Conservation (phyloP, 2,797 vertebrate species). For the Leptoclinus maculatus region DNA sequence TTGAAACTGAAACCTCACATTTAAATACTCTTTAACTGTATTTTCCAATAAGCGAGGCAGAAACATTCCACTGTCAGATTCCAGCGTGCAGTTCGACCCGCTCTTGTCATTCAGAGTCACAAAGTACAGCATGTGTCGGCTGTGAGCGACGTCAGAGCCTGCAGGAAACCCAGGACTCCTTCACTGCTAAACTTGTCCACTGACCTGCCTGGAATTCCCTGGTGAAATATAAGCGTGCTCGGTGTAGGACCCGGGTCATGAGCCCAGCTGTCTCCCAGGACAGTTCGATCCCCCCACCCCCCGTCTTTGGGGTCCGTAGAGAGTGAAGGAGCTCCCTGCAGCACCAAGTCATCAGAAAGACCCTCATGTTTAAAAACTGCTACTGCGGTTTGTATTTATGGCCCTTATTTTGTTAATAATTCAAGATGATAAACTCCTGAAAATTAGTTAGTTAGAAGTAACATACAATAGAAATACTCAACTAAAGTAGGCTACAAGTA, state of each 20-base stretch:
- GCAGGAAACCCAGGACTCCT: constrained; percentile 49
- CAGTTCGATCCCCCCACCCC: background rate
- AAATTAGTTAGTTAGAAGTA: background rate
- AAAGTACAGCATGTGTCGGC: constrained; percentile 17
- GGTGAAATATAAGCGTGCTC: constrained; percentile 56
- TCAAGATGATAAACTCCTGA: background rate
- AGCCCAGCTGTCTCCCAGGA: constrained; percentile 57
- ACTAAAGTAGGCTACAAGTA: background rate
- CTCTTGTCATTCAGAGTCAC: background rate
- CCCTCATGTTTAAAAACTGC: background rate
- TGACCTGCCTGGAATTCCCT: constrained; percentile 75
- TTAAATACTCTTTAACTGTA: background rate
- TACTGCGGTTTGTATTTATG: background rate
- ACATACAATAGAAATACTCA: too few relatives aligned
- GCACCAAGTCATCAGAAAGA: background rate
- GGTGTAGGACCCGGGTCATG: constrained; percentile 3
- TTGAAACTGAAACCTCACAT: background rate
- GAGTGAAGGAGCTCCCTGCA: background rate
- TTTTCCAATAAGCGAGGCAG: background rate
- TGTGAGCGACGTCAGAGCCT: background rate
- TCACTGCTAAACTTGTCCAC: constrained; percentile 71
- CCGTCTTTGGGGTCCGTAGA: background rate
- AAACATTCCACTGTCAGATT: constrained; percentile 10
- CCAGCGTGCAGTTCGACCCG: background rate
- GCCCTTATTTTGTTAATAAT: background rate